Conservation (phyloP, 2,113 vertebrate genomes). For the Probosciger aterrimus region DNA sequence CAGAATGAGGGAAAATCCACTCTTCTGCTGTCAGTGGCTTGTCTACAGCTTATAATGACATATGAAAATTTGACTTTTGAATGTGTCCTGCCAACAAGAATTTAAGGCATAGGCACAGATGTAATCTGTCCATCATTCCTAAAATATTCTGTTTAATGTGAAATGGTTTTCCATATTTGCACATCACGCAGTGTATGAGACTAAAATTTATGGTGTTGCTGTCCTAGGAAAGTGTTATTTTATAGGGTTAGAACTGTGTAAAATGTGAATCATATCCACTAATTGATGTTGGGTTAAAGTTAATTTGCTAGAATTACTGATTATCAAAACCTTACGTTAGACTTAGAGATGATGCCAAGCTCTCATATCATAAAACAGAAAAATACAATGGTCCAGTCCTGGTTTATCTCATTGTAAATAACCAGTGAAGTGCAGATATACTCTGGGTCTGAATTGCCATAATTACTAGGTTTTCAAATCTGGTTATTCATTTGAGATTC, state of each 20-base stretch:
- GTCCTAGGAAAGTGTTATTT: background rate
- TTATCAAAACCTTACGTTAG: background rate
- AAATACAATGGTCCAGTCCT: background rate
- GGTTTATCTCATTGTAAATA: background rate
- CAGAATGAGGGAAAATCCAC: background rate
- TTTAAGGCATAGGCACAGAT: background rate
- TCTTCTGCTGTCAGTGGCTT: background rate
- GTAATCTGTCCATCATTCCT: background rate
- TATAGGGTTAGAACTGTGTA: background rate
- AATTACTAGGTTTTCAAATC: background rate
- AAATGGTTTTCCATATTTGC: background rate
- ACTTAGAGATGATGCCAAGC: background rate
- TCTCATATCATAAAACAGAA: background rate
- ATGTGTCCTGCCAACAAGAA: background rate
- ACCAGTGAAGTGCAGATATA: background rate
- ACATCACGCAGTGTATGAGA: background rate
- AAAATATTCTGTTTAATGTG: background rate
- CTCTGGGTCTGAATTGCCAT: background rate
- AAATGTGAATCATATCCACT: background rate
- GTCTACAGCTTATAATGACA: background rate
- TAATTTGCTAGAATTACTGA: background rate
- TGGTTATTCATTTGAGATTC: background rate
- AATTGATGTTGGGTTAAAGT: background rate
- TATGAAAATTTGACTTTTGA: background rate
- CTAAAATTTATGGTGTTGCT: background rate